Base-by-base conservation (phyloP, 2,113 vertebrate species). In the Miniopterus natalensis region DNA sequence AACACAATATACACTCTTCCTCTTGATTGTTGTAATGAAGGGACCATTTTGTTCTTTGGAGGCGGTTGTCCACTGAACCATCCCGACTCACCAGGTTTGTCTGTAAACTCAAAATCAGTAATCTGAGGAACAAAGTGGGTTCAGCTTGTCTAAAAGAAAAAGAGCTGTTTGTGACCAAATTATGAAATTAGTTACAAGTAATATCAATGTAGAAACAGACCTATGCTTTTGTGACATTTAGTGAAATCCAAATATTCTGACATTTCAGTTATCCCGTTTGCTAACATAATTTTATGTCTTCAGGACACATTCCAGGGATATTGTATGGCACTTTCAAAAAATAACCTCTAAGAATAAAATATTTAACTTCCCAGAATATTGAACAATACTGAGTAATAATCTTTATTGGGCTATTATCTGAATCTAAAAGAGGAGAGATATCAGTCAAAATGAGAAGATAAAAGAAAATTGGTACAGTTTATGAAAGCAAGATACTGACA, bases 401-500 rank as follows among this genome's bases (percentile, higher is more conserved):
- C 74, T 93, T 66, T 86, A 78, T 15, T 57, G 25, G 31, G 21
- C 6, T 88, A 83, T 20, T 84, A 92, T 90, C 89, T 91, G 95
- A 95, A 97, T 92, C 70, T 94, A 40, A 77, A 31, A 92, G 14
- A 65, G 5, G 49, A 92, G 3, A 4, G 11, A 45, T 74, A 70
- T 74, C 74, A 61, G 25, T 96, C 57, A 90, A 94, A 90, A 53
- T 0, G 29, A 75, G 21, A 94, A 79, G 29, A 81, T 71, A 73
- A 96, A 81, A 95, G 61, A 78, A 96, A 96, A 59, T 4, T 57
- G 29, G 57, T 63, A 31, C 5, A 57, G 8, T 4, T 0, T 36
- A 47, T 80, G 96, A 79, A 96, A 96, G 42, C 66, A 96, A 93
- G n/a, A 57, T 53, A 27, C 31, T 89, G 79, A 65, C 45, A 63